phyloP scores from a whole-genome alignment of 2,113 vertebrate genomes.

The Sturnira hondurensis region DNA sequence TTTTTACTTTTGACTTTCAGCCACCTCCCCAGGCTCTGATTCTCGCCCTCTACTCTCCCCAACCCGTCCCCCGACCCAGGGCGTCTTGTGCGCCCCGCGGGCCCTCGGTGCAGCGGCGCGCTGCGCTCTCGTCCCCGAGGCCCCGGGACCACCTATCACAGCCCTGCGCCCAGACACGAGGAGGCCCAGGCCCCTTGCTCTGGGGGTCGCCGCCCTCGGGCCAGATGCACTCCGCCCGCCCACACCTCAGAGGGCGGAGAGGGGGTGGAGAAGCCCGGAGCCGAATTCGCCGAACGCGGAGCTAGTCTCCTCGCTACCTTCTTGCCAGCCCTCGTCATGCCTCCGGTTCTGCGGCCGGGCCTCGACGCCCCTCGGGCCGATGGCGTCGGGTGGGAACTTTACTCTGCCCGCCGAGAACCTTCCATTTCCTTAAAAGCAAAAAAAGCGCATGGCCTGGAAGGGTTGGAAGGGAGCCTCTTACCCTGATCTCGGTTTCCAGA shows the following conservation, averaged over 20 bases:
- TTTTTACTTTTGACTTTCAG: slow-evolving; percentile 77
- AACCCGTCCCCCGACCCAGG: neutral
- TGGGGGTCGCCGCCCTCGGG: neutral
- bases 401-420: neutral
- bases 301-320: neutral
- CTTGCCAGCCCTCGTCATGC: neutral
- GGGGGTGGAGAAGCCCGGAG: neutral
- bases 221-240: neutral
- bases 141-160: slow-evolving; percentile 43
- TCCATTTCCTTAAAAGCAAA: neutral
- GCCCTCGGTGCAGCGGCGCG: neutral
- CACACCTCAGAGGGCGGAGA: slow-evolving; percentile 13
- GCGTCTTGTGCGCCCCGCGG: neutral
- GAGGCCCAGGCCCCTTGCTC: slow-evolving; percentile 25
- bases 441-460: neutral
- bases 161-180: neutral
- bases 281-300: fast-evolving
- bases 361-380: neutral
- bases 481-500: neutral
- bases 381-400: slow-evolving; percentile 4
- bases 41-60: neutral
- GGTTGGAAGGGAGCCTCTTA: neutral
- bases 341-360: neutral
- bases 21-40: slow-evolving; percentile 55
- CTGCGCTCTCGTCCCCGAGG: neutral